These are phyloP conservation scores for Troilus luridus DNA, from an alignment of 2,888 invertebrate genomes.

Conservation along the genomic window DNA sequence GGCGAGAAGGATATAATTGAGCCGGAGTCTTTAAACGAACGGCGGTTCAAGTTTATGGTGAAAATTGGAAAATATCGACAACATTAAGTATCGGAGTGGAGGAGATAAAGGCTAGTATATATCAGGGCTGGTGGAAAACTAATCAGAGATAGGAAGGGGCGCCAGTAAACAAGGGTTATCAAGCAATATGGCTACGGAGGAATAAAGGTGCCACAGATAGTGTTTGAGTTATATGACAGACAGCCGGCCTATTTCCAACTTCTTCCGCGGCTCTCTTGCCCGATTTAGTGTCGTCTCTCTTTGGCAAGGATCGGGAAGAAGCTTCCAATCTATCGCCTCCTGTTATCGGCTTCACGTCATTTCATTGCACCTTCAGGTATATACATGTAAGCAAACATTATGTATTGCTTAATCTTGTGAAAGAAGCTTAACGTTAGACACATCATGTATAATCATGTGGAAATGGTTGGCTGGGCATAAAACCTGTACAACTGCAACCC, in stretches of 20 bases:
- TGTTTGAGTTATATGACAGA: slow-evolving; percentile 55
- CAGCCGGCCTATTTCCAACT: neutral
- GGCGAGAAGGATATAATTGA: slow-evolving; percentile 45
- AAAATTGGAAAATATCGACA: slow-evolving; percentile 55
- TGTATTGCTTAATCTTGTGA: too few species aligned
- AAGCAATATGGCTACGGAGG: slow-evolving; percentile 63
- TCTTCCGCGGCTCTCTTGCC: neutral
- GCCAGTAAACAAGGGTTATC: slow-evolving; percentile 62
- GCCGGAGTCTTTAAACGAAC: slow-evolving; percentile 26
- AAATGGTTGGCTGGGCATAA: too few species aligned
- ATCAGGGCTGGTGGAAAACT: slow-evolving; percentile 23
- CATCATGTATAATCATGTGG: too few species aligned
- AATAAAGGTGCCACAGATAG: slow-evolving; percentile 63
- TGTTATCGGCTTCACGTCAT: neutral
- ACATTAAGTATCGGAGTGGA: slow-evolving; percentile 51
- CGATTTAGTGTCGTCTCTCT: neutral
- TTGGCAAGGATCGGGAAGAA: neutral
- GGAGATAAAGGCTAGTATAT: slow-evolving; percentile 8
- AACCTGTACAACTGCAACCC: too few species aligned
- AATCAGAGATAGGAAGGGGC: slow-evolving; percentile 54
- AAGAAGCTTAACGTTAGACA: too few species aligned
- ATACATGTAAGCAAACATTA: too few species aligned
- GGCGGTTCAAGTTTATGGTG: slow-evolving; percentile 50
- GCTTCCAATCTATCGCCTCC: neutral
- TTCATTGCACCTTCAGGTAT: neutral